These are phyloP conservation scores for Corythaixoides concolor DNA, from an alignment of 2,113 vertebrate genomes.

Conservation along the genomic window DNA sequence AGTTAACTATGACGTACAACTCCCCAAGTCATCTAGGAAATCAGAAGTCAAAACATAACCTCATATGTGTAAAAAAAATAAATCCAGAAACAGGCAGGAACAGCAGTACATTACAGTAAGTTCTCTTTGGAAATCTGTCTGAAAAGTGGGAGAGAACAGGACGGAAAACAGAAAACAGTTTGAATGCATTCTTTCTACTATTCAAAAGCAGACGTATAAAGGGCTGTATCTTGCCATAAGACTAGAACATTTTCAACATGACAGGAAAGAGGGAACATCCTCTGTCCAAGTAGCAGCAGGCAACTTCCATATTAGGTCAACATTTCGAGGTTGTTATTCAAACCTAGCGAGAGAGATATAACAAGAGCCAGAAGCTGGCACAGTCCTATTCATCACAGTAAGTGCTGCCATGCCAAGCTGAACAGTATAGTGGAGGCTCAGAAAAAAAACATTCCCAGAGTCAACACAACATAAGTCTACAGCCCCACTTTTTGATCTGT, in stretches of 20 bases:
- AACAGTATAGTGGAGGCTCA: neutral
- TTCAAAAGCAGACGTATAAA: neutral
- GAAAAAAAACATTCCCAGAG: conserved; percentile 26
- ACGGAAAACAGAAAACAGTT: neutral
- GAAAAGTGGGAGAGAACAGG: neutral
- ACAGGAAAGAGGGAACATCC: conserved; percentile 27
- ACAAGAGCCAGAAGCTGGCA: conserved; percentile 43
- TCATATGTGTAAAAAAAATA: neutral
- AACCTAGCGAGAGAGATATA: neutral
- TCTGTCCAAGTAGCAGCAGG: conserved; percentile 29
- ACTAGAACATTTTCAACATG: neutral
- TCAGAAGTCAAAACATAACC: neutral
- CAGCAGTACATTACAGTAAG: neutral
- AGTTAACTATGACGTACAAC: neutral
- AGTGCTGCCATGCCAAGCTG: neutral
- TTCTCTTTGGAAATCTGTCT: neutral
- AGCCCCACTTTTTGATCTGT: neutral
- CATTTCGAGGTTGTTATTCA: conserved; percentile 48
- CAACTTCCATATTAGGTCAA: conserved; percentile 64
- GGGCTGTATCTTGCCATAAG: neutral
- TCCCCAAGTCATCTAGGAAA: neutral
- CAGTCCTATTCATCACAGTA: neutral
- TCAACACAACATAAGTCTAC: neutral
- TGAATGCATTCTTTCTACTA: conserved; percentile 18
- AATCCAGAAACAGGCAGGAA: neutral